Conservation (phyloP, 2,113 vertebrate genomes). For the Neopipo cinnamomea region DNA sequence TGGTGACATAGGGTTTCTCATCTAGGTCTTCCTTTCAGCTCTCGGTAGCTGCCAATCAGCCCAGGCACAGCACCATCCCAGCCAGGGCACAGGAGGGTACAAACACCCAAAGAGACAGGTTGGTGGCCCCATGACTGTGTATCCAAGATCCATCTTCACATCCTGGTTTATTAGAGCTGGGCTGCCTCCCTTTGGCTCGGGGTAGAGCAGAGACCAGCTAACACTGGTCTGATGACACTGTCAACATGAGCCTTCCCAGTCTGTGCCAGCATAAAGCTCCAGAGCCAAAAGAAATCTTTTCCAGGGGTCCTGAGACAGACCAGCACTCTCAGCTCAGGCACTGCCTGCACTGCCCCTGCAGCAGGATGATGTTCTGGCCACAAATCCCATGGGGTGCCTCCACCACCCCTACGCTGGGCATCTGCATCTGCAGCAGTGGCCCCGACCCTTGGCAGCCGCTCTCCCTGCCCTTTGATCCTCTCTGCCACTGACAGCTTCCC, state of each 20-base stretch:
- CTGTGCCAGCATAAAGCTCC: accelerated
- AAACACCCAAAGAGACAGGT: not conserved
- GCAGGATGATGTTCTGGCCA: not conserved
- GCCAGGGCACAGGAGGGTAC: not conserved
- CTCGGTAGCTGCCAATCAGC: not conserved
- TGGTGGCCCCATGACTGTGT: not conserved
- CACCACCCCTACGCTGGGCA: not conserved
- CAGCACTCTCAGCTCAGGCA: too few relatives aligned
- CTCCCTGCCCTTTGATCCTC: slow-evolving; percentile 17
- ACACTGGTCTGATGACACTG: accelerated
- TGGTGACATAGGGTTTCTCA: accelerated
- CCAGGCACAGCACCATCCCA: not conserved
- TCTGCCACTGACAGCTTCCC: not conserved
- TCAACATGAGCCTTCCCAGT: not conserved
- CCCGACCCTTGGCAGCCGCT: not conserved
- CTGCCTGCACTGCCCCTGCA: not conserved
- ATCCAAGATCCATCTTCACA: not conserved
- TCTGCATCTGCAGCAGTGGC: not conserved
- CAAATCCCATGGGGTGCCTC: not conserved
- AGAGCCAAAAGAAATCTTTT: not conserved
- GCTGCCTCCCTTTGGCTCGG: accelerated
- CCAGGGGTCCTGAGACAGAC: not conserved
- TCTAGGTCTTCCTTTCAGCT: not conserved
- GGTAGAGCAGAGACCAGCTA: not conserved
- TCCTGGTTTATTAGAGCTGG: not conserved